Percentiles rank a stretch among this genome's conserved stretches.
phyloP scores from a whole-genome alignment of 2,797 vertebrate species.

The Anomalospiza imberbis region DNA sequence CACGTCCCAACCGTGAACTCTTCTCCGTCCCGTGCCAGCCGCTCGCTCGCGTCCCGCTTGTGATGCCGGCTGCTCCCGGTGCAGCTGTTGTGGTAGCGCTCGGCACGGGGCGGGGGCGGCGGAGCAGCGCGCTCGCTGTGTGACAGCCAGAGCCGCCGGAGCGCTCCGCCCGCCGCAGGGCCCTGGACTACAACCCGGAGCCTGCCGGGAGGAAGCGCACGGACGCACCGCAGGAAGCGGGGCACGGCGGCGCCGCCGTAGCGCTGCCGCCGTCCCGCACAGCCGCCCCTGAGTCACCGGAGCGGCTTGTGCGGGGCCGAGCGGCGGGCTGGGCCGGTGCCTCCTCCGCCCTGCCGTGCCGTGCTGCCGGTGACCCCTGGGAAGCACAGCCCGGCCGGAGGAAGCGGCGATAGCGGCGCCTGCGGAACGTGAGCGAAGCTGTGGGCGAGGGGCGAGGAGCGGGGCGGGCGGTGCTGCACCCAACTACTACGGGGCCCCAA shows the following conservation, averaged over 20 bases:
- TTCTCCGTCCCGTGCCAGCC: background rate
- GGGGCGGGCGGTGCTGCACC: background rate
- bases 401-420: background rate
- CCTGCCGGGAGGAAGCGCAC: slow-evolving; percentile 26
- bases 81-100: background rate
- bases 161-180: background rate
- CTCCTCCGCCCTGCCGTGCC: background rate
- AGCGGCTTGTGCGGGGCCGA: background rate
- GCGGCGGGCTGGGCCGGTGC: background rate
- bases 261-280: background rate
- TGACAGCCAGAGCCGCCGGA: background rate
- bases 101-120: background rate
- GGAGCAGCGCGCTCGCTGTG: background rate
- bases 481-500: background rate
- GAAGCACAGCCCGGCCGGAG: background rate
- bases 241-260: background rate
- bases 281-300: background rate
- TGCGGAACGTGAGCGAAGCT: background rate
- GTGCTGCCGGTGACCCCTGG: background rate
- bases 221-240: background rate
- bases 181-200: background rate
- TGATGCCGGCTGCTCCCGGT: background rate
- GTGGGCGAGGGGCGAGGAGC: background rate
- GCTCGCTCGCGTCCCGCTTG: background rate
- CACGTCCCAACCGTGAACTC: background rate